Evolutionary conservation across 2,888 invertebrate genomes (phyloP), one percentile per base, ranked within the genome.

Genomic region (Linnaemya vulpina): DNA sequence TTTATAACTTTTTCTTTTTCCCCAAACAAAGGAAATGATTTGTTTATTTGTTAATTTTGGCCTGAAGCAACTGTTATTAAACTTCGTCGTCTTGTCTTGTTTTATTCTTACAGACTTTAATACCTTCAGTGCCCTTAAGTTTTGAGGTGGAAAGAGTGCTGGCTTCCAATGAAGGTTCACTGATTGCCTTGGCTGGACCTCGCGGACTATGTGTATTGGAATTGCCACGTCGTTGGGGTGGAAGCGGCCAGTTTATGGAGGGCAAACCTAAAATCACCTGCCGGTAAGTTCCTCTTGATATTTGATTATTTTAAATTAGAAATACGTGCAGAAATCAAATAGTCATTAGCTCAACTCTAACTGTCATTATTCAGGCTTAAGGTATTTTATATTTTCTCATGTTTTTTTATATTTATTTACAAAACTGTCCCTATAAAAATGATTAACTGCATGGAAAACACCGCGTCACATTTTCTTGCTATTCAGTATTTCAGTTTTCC

Each of bases 181-280:
- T 95, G 65, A 90, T 96, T 67, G 94, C 94, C 0, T 92, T 96
- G 10, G 94, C 94, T 90, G 96, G 96, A 3, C 92, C 93, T 7
- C 92, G 93, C 84, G 96, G 96, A 1, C 93, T 96, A 55, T 93
- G 94, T 25, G 92, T 96, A 3, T 91, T 96, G 71, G 95, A 96
- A 89, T 90, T 96, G 65, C 96, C 96, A 0, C 93, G 94, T 58
- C 93, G 95, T 87, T 95, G 94, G 94, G 96, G 96, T 13, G 94
- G 94, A 49, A 94, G 94, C 86, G 94, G 94, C 22, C 93, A 93
- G 83, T 95, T 94, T 88, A 93, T 94, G 89, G 94, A 94, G 87
- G 95, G 95, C 87, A 95, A 95, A 89, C 93, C 94, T 35, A 92
- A 93, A 83, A 94, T 96, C 63, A 93, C 94, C 67, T 96, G 96